Conservation (phyloP, 2,797 vertebrate species). For the Xerus rutilus region DNA sequence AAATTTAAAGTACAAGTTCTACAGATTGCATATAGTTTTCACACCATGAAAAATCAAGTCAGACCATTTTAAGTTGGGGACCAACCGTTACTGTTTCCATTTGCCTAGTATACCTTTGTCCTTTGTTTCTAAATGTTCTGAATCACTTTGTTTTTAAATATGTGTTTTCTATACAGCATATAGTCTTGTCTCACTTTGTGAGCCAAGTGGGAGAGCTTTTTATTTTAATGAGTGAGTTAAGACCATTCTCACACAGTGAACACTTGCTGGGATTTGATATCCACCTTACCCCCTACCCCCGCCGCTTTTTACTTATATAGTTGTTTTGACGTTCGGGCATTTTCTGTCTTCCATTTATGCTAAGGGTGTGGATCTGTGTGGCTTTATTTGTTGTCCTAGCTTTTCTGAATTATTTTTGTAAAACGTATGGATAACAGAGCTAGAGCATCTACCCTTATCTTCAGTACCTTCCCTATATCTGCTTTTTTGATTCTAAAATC, state of each 20-base stretch:
- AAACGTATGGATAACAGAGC: neutral
- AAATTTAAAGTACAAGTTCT: neutral
- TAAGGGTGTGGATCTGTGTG: neutral
- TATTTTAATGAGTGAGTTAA: neutral
- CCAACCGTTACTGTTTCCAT: neutral
- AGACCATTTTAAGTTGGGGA: neutral
- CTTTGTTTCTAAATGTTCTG: constrained; percentile 30
- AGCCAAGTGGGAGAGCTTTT: neutral
- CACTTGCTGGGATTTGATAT: neutral
- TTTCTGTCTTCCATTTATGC: constrained; percentile 33
- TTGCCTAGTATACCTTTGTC: neutral
- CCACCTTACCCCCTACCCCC: too few relatives aligned
- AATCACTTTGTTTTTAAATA: constrained; percentile 33
- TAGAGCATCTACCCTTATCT: neutral
- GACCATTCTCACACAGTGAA: neutral
- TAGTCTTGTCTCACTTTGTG: neutral
- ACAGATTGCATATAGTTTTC: neutral
- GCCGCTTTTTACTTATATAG: neutral
- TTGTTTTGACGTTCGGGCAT: constrained; percentile 19
- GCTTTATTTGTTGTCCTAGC: constrained; percentile 42
- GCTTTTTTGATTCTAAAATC: constrained; percentile 30
- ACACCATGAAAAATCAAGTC: neutral
- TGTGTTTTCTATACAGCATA: neutral
- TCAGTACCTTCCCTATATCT: neutral
- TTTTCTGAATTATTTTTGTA: constrained; percentile 43